These are phyloP conservation scores for Oncopeltus fasciatus DNA, from an alignment of 1,140 invertebrate species.

Conservation along the genomic window DNA sequence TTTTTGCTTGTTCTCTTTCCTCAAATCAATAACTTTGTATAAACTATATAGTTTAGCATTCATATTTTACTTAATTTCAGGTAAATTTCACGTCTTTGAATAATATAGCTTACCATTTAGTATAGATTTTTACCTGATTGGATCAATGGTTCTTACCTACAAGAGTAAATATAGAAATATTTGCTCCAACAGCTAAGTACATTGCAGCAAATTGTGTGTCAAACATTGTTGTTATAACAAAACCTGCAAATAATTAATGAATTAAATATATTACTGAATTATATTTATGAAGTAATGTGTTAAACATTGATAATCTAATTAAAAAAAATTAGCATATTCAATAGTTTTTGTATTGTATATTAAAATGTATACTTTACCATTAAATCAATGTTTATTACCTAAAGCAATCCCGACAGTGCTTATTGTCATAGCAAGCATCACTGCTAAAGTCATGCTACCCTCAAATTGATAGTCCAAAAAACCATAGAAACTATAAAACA, in stretches of 20 bases:
- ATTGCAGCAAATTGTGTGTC: constrained; percentile 37
- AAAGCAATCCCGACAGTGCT: not conserved
- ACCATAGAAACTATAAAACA: constrained; percentile 19
- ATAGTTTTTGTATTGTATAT: too few relatives aligned
- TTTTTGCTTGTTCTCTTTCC: too few relatives aligned
- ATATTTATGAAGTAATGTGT: not conserved
- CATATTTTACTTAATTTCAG: too few relatives aligned
- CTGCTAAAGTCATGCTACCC: not conserved
- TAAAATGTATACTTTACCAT: too few relatives aligned
- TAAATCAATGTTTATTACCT: too few relatives aligned
- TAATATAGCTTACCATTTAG: too few relatives aligned
- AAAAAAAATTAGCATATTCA: too few relatives aligned
- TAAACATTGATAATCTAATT: not conserved
- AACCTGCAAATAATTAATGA: constrained; percentile 27
- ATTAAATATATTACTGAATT: not conserved
- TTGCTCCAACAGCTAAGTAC: constrained; percentile 37
- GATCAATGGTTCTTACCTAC: constrained; percentile 32
- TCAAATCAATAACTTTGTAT: too few relatives aligned
- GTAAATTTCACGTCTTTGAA: too few relatives aligned
- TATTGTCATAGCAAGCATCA: not conserved
- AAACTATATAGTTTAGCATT: too few relatives aligned
- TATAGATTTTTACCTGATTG: not conserved
- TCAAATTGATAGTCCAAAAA: not conserved
- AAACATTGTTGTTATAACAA: constrained; percentile 36
- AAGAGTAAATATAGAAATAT: constrained; percentile 36